phyloP scores from a whole-genome alignment of 1,140 invertebrate genomes.

The Wasmannia auropunctata region DNA sequence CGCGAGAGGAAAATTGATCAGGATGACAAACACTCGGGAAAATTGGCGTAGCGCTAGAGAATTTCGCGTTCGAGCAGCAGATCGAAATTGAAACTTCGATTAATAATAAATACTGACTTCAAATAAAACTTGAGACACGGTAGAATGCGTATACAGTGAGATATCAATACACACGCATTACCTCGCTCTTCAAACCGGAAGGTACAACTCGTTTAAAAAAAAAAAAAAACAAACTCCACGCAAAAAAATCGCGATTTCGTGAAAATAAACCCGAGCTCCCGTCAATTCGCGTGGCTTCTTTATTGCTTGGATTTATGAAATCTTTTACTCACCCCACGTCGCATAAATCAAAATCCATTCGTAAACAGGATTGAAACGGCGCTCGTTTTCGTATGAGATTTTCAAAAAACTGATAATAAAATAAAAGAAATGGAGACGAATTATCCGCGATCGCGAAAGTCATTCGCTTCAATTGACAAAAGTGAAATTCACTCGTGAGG shows the following conservation, averaged over 20 bases:
- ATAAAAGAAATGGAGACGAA: not conserved
- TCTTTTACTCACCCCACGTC: not conserved
- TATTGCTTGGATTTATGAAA: not conserved
- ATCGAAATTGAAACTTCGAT: not conserved
- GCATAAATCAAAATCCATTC: not conserved
- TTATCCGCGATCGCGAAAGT: not conserved
- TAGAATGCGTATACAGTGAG: not conserved
- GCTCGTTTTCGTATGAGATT: not conserved
- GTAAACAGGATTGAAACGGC: not conserved
- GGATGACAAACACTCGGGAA: not conserved
- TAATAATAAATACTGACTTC: not conserved
- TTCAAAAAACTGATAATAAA: not conserved
- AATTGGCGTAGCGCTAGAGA: not conserved
- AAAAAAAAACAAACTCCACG: slow-evolving; percentile 20
- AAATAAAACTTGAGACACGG: not conserved
- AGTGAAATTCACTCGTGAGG: not conserved
- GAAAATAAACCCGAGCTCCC: not conserved
- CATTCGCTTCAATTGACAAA: not conserved
- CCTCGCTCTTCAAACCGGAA: not conserved
- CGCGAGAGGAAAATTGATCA: not conserved
- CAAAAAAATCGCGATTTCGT: not conserved
- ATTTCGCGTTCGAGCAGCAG: not conserved
- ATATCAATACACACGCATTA: not conserved
- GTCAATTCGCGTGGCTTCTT: not conserved
- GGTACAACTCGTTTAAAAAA: slow-evolving; percentile 18